Evolutionary conservation across 1,140 invertebrate genomes (phyloP).

Genomic region (Epicauta chinensis): DNA sequence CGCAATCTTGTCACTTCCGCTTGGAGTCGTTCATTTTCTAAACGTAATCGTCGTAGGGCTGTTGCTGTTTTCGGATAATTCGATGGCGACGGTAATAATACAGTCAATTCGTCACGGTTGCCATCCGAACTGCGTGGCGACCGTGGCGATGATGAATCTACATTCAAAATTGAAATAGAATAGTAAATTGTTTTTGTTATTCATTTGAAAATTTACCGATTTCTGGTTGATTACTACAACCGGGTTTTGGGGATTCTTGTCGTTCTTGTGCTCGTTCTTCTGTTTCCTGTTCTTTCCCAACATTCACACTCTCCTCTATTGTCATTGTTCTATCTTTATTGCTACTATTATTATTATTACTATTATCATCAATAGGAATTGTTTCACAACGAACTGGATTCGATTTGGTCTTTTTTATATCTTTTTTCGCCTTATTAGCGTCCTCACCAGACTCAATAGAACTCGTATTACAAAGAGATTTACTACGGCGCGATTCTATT

Average conservation of each 20-base stretch:
- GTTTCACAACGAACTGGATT: conserved; percentile 26
- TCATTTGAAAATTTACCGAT: conserved; percentile 25
- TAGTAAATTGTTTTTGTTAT: too few relatives aligned
- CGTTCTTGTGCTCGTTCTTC: conserved; percentile 19
- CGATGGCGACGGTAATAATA: conserved; percentile 31
- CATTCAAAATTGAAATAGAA: too few relatives aligned
- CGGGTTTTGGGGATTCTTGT: conserved; percentile 36
- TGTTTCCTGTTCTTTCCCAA: conserved; percentile 27
- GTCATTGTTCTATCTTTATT: conserved; percentile 28
- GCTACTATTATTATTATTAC: conserved; percentile 9
- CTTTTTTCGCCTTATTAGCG: conserved; percentile 27
- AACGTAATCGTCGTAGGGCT: conserved; percentile 49
- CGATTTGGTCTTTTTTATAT: conserved; percentile 35
- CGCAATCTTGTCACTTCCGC: conserved; percentile 58
- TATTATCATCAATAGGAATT: conserved; percentile 4
- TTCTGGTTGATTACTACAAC: conserved; percentile 37
- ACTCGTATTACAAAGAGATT: conserved; percentile 32
- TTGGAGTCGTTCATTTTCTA: conserved; percentile 62
- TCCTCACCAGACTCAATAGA: conserved; percentile 32
- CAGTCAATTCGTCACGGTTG: conserved; percentile 31
- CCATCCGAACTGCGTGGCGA: conserved; percentile 36
- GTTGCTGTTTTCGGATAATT: conserved; percentile 34
- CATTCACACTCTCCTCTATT: conserved; percentile 30
- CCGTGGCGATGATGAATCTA: conserved; percentile 37
- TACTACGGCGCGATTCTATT: conserved; percentile 33